Evolutionary conservation across 2,113 vertebrate species (phyloP).

Genomic region (Corythaeola cristata): DNA sequence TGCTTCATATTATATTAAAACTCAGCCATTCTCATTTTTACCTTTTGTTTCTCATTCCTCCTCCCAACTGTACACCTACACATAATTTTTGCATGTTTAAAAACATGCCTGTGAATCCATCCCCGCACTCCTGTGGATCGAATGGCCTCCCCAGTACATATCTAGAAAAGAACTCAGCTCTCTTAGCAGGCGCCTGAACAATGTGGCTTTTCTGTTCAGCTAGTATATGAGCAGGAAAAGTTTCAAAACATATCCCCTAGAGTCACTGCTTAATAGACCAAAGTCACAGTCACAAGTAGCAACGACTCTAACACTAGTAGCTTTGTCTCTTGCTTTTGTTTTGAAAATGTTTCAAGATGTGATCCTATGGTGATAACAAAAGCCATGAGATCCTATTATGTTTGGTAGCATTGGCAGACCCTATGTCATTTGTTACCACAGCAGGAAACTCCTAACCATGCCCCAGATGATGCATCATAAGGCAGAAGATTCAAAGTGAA

Average conservation of each 20-base stretch:
- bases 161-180: background rate
- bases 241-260: background rate
- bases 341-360: background rate
- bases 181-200: background rate
- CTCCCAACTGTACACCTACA: background rate
- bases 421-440: background rate
- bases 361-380: background rate
- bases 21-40: background rate
- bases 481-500: background rate
- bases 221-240: background rate
- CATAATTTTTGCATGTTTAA: background rate
- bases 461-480: background rate
- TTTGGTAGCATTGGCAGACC: background rate
- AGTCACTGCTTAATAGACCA: background rate
- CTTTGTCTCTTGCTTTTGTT: background rate
- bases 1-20: background rate
- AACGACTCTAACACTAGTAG: background rate
- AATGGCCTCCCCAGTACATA: background rate
- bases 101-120: background rate
- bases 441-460: background rate
- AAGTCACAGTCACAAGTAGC: background rate
- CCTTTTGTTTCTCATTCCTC: background rate
- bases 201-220: background rate
- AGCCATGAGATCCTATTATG: background rate
- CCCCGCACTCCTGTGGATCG: background rate